Evolutionary conservation across 2,888 invertebrate genomes (phyloP).

Genomic region (Tridacna gigas): DNA sequence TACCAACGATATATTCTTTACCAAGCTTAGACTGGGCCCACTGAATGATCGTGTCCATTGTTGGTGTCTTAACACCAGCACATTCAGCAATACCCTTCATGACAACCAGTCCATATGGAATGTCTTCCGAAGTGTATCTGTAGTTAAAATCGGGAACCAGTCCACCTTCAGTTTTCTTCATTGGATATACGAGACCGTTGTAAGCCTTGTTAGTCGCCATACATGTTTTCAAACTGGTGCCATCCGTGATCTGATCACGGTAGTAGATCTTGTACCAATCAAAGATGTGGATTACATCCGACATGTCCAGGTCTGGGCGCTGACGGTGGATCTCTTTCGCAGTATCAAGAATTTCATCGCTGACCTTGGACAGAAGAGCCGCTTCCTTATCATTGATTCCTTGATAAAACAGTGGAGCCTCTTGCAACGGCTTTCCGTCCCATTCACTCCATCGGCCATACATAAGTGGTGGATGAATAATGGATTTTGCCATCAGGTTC

Average conservation of each 20-base stretch:
- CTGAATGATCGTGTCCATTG: constrained; percentile 69
- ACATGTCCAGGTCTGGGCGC: constrained; percentile 67
- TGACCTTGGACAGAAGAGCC: constrained; percentile 66
- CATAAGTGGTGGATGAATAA: constrained; percentile 77
- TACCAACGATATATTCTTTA: constrained; percentile 73
- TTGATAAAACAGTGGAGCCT: constrained; percentile 77
- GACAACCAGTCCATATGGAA: constrained; percentile 75
- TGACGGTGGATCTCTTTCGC: constrained; percentile 68
- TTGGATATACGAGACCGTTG: constrained; percentile 73
- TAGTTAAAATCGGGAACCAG: constrained; percentile 74
- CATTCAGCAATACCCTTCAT: constrained; percentile 75
- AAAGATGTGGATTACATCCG: constrained; percentile 69
- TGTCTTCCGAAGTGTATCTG: constrained; percentile 75
- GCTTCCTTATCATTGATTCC: constrained; percentile 73
- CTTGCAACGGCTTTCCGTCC: constrained; percentile 70
- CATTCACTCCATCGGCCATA: constrained; percentile 75
- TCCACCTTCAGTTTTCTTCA: constrained; percentile 66
- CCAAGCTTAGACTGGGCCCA: constrained; percentile 75
- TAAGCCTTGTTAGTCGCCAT: constrained; percentile 74
- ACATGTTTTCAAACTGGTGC: constrained; percentile 58
- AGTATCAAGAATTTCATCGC: constrained; percentile 72
- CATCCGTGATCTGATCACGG: constrained; percentile 67
- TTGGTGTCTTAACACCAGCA: constrained; percentile 72
- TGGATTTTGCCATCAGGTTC: constrained; percentile 74
- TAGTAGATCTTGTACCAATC: constrained; percentile 74